Conservation (phyloP, 2,888 invertebrate species). For the Drosophila pseudotakahashii region DNA sequence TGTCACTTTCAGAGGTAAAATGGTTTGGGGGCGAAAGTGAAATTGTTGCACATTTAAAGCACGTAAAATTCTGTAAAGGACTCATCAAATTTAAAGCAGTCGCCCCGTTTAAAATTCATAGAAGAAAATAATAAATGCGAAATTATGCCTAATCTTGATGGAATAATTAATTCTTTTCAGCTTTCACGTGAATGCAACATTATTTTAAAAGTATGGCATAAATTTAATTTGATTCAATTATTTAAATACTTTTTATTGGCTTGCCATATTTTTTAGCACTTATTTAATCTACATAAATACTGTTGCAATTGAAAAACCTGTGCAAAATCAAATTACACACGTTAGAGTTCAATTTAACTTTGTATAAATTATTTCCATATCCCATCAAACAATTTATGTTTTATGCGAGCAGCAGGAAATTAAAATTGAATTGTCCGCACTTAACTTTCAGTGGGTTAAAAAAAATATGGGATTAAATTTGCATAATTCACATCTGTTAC, state of each 20-base stretch:
- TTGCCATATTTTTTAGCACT: not conserved
- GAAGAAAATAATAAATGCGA: too few species aligned
- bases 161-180: not conserved
- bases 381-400: not conserved
- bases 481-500: not conserved
- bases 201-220: not conserved
- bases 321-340: not conserved
- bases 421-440: not conserved
- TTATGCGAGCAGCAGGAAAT: not conserved
- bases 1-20: constrained; percentile 43
- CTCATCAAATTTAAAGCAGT: constrained; percentile 51
- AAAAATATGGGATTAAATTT: not conserved
- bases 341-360: not conserved
- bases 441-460: not conserved
- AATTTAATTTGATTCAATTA: not conserved
- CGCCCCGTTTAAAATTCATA: too few species aligned
- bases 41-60: constrained; percentile 53
- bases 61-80: constrained; percentile 22
- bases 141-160: not conserved
- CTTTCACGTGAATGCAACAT: not conserved
- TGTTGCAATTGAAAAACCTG: not conserved
- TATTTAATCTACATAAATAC: not conserved
- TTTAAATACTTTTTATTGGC: not conserved
- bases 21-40: constrained; percentile 14
- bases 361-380: not conserved